These are phyloP conservation scores for Nomada flava DNA, from an alignment of 2,888 invertebrate genomes.

Conservation along the genomic window DNA sequence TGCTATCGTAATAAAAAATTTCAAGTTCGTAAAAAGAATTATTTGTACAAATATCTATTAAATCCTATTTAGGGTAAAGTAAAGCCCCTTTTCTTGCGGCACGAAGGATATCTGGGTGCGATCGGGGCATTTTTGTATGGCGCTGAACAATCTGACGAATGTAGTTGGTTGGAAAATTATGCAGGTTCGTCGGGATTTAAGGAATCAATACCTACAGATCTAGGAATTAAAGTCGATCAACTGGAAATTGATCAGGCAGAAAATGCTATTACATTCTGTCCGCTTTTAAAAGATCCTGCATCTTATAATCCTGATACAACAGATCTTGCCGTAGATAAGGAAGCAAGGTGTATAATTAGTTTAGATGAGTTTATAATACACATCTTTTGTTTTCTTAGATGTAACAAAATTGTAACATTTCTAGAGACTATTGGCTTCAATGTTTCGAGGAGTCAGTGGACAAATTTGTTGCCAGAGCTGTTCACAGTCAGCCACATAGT, in stretches of 20 bases:
- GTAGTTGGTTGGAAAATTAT: slow-evolving; percentile 89
- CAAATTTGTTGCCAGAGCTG: slow-evolving; percentile 94
- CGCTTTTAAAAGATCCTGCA: slow-evolving; percentile 91
- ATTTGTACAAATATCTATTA: background rate
- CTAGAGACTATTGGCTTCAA: slow-evolving; percentile 93
- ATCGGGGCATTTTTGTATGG: slow-evolving; percentile 89
- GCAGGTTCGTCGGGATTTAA: slow-evolving; percentile 88
- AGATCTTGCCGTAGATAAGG: slow-evolving; percentile 93
- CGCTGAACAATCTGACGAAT: slow-evolving; percentile 86
- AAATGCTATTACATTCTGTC: slow-evolving; percentile 88
- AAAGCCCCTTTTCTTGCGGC: slow-evolving; percentile 88
- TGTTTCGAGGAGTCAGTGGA: slow-evolving; percentile 95
- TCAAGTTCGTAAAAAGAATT: background rate
- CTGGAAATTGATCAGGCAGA: slow-evolving; percentile 84
- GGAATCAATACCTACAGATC: slow-evolving; percentile 83
- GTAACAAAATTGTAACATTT: slow-evolving; percentile 38
- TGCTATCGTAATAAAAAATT: background rate
- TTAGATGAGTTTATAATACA: background rate
- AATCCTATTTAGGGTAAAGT: slow-evolving; percentile 85
- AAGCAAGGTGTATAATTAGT: slow-evolving; percentile 88
- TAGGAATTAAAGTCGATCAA: slow-evolving; percentile 82
- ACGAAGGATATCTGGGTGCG: slow-evolving; percentile 90
- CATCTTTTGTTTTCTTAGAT: slow-evolving; percentile 7
- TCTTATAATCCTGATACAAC: slow-evolving; percentile 96
- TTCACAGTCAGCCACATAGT: slow-evolving; percentile 91